These are phyloP conservation scores for Gobio occitaniae DNA, from an alignment of 2,797 vertebrate genomes.

Conservation along the genomic window DNA sequence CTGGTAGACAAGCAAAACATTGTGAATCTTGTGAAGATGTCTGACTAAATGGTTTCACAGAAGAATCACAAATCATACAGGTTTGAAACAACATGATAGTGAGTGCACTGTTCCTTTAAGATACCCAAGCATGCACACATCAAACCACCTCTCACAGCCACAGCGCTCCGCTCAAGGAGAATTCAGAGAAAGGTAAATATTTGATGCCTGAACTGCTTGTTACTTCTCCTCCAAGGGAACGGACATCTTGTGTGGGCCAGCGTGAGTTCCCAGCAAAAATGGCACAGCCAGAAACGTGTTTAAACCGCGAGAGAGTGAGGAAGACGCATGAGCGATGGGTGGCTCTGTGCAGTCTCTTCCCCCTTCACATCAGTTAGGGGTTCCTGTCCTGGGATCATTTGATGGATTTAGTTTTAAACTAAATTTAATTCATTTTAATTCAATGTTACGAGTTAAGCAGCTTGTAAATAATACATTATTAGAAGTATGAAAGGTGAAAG, in stretches of 20 bases:
- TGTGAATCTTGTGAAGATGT: not conserved
- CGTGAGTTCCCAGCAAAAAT: not conserved
- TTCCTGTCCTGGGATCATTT: not conserved
- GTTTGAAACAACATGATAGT: not conserved
- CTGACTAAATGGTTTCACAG: not conserved
- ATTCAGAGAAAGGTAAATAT: constrained; percentile 44
- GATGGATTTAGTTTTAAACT: not conserved
- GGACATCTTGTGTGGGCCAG: constrained; percentile 42
- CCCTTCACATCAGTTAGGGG: not conserved
- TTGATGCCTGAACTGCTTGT: constrained; percentile 42
- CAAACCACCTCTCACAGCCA: constrained; percentile 5
- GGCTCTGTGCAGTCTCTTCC: constrained; percentile 2
- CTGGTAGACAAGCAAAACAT: not conserved
- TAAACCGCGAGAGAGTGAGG: not conserved
- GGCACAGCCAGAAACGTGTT: constrained; percentile 10
- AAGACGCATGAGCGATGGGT: not conserved
- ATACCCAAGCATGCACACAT: not conserved
- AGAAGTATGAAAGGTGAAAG: too few species aligned
- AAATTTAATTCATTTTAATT: not conserved
- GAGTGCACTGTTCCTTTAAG: constrained; percentile 1
- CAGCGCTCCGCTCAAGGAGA: not conserved
- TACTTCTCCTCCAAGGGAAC: constrained; percentile 28
- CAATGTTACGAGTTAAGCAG: not conserved
- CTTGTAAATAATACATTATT: not conserved
- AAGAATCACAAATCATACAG: not conserved